phyloP scores from a whole-genome alignment of 1,140 invertebrate species.

The Cydia fagiglandana region DNA sequence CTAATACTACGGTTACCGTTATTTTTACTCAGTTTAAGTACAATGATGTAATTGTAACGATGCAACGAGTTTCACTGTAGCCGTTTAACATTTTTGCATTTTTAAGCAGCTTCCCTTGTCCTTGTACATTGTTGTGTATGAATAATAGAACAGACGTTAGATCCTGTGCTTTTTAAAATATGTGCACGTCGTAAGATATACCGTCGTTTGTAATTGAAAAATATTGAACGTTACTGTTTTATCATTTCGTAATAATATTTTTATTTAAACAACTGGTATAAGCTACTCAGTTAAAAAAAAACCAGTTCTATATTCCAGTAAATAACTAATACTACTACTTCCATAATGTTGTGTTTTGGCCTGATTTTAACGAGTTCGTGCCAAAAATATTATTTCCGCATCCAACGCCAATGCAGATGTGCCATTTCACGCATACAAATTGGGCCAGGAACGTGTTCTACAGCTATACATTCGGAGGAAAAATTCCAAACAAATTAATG shows the following conservation, averaged over 20 bases:
- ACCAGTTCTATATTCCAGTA: too few species aligned
- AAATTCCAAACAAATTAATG: constrained; percentile 13
- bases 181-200: too few species aligned
- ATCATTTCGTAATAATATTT: too few species aligned
- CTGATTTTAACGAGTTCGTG: constrained; percentile 52
- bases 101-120: constrained; percentile 10
- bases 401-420: constrained; percentile 64
- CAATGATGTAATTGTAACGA: background rate
- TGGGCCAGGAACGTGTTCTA: constrained; percentile 41
- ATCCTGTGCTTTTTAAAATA: too few species aligned
- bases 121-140: background rate
- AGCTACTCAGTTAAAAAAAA: too few species aligned
- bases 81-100: background rate
- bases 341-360: constrained; percentile 44
- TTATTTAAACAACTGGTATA: too few species aligned
- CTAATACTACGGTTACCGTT: too few species aligned
- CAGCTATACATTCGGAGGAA: constrained; percentile 18
- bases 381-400: constrained; percentile 59
- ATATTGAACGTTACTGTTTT: too few species aligned
- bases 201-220: too few species aligned
- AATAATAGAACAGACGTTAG: background rate
- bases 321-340: constrained; percentile 38
- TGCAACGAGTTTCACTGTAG: background rate
- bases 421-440: constrained; percentile 55
- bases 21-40: too few species aligned